Conservation (phyloP, 1,140 invertebrate genomes). For the Cephus cinctus region DNA sequence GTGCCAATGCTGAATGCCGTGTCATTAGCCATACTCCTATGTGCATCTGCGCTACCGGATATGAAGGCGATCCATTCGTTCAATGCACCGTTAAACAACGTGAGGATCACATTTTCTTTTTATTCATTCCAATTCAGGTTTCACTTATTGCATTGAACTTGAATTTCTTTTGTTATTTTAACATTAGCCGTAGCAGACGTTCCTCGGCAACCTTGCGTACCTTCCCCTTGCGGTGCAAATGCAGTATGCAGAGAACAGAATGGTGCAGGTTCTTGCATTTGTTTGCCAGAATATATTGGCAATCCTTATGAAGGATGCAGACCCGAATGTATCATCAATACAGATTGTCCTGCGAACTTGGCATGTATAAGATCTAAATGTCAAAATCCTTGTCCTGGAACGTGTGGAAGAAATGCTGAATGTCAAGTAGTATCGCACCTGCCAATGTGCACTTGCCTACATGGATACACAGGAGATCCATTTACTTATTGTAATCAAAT, state of each 20-base stretch:
- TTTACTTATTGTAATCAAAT: conserved; percentile 60
- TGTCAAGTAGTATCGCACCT: conserved; percentile 72
- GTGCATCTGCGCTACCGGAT: conserved; percentile 57
- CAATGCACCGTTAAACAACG: conserved; percentile 49
- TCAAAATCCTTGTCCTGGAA: conserved; percentile 73
- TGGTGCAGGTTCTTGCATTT: conserved; percentile 72
- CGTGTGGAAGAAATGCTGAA: conserved; percentile 70
- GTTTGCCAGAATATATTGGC: conserved; percentile 70
- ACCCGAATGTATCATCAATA: conserved; percentile 74
- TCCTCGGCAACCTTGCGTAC: conserved; percentile 74
- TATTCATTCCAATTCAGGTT: too few species aligned
- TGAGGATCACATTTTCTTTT: conserved; percentile 48
- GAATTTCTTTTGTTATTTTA: too few species aligned
- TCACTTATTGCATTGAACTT: too few species aligned
- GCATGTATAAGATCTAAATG: conserved; percentile 77
- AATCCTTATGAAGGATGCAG: conserved; percentile 71
- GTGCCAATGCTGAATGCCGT: too few species aligned
- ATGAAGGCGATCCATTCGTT: conserved; percentile 63
- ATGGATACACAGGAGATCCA: conserved; percentile 74
- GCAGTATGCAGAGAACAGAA: conserved; percentile 71
- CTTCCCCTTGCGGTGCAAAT: conserved; percentile 80
- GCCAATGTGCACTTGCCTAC: conserved; percentile 70
- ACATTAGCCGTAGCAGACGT: too few species aligned
- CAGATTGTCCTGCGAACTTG: conserved; percentile 72
- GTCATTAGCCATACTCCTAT: conserved; percentile 67